These are phyloP conservation scores for Leptocoma aspasia DNA, from an alignment of 2,113 vertebrate species.

Conservation along the genomic window DNA sequence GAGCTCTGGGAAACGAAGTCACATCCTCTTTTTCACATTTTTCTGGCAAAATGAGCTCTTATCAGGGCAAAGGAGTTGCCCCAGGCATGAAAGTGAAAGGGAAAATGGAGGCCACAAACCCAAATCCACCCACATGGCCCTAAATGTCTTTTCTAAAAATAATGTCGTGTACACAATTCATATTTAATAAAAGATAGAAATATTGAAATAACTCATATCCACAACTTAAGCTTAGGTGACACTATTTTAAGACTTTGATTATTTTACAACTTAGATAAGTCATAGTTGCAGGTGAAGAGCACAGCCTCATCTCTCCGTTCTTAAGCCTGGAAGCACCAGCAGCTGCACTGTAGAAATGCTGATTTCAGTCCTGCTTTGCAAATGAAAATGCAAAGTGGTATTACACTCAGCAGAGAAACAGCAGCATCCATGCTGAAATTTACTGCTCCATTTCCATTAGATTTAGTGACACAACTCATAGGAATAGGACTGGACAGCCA, in stretches of 20 bases:
- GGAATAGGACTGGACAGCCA: background rate
- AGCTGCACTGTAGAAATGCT: background rate
- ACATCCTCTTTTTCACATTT: background rate
- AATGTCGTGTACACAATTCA: background rate
- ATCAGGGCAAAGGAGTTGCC: background rate
- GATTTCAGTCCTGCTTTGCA: background rate
- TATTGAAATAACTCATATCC: background rate
- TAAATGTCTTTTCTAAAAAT: background rate
- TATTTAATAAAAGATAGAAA: background rate
- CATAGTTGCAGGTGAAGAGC: background rate
- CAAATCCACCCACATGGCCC: rapidly evolving
- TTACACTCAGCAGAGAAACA: background rate
- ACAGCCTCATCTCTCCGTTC: background rate
- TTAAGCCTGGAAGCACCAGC: background rate
- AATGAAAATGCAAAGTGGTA: background rate
- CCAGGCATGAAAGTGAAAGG: background rate
- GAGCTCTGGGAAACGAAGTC: background rate
- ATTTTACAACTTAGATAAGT: background rate
- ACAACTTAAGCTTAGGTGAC: background rate
- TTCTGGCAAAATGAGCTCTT: background rate
- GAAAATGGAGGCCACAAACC: background rate
- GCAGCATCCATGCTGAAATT: background rate
- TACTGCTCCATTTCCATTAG: background rate
- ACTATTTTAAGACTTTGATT: background rate
- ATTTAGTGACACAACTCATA: background rate